Evolutionary conservation across 2,888 invertebrate genomes (phyloP), one percentile per base, ranked within the genome.

Genomic region (Cheilosia urbana): DNA sequence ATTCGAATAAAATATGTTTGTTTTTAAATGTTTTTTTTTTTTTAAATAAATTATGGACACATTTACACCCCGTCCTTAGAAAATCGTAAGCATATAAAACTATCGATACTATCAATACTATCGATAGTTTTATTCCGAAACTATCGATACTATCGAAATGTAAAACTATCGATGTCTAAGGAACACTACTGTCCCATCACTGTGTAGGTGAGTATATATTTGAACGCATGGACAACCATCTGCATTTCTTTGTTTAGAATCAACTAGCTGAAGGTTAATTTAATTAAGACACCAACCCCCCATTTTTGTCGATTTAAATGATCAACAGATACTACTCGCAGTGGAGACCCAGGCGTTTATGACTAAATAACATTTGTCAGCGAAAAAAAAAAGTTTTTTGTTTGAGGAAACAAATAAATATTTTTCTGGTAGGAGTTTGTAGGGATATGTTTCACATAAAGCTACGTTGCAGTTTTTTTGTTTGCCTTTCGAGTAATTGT

Each of bases 241-340:
- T 62, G 65, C 34, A 63, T 42, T 42, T 71, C 51, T 65, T 65
- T 72, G 51, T 34, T 63, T 57, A 62, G 21, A 49, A 65, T 49
- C 79, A 72, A 72, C 65, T 34, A 72, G 42, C 79, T 53, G 42
- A 60, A 79, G 79, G 79, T 79, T 79, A 72, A 79, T 79, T 65
- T 72, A 79, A 79, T 79, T 79, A 79, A 72, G 79, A 65, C 51
- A n/a, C 57, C 71, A 42, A 30, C n/a, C 57, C 21, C 6, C 17
- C 30, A 34, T 13, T 34, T 68, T 60, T 21, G n/a, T 30, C 45
- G 42, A 15, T 57, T 34, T 71, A 4, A 58, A 11, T 75, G 42
- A 55, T 63, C 11, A 11, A 27, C 30, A 55, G 19, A 27, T n/a
- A 30, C 55, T 27, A 5, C 21, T 4, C 24, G 49, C 19, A 49